Base-by-base conservation (phyloP, 2,113 vertebrate genomes). In the Limanda limanda region DNA sequence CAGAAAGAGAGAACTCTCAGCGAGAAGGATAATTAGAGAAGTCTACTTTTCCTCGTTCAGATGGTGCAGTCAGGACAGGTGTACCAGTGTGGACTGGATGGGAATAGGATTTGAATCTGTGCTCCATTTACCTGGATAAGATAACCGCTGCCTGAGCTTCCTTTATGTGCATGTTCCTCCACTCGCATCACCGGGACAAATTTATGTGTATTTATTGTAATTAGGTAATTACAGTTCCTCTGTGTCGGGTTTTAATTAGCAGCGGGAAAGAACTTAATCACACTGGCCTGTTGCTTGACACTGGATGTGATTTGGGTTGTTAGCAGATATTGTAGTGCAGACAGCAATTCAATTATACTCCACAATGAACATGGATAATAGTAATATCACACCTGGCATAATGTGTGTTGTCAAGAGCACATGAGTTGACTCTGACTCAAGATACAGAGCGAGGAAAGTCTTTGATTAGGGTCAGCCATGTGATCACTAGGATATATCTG, bases 201-300 rank as follows among this genome's bases (percentile, higher is more conserved):
- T 51, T 67, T 58, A 47, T 51, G 57, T 71, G 56, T 68, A 68
- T 83, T 85, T 59, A 31, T 59, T 80, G 71, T 85, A 66, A 84
- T 86, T 71, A 78, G 61, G 21, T 83, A 83, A 87, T 81, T 67
- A 76, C 21, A 15, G 10, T 23, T 47, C 31, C 27, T 80, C 59
- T 17, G 47, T 70, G 75, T 58, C n/a, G 24, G 48, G n/a, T 78
- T 84, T 82, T 85, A 86, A 86, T 90, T 78, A 83, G 66, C 67
- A 68, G n/a, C 15, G 35, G 69, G 71, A 68, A 78, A 78, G 47
- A 74, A 69, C 57, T 83, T 76, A 78, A 85, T 89, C 78, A 82
- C 58, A 73, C n/a, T 71, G 54, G 59, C 59, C 73, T 63, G 51
- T 58, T 76, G 69, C 60, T 82, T 62, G 72, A 85, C 82, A 76